Base-by-base conservation (phyloP, 2,113 vertebrate species). In the Apaloderma vittatum region DNA sequence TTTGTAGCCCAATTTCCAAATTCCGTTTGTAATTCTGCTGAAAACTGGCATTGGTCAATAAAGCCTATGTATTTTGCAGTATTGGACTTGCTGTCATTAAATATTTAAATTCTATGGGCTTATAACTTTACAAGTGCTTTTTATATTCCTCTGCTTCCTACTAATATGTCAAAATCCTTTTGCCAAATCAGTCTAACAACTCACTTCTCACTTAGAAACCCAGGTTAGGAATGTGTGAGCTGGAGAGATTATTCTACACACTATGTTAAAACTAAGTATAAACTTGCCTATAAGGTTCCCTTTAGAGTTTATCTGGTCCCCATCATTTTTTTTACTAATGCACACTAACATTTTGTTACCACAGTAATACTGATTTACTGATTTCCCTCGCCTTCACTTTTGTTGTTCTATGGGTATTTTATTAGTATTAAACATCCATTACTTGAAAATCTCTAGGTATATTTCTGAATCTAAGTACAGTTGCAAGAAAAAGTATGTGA, bases 121-220 rank as follows among this genome's bases (percentile, higher is more conserved):
- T 48, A 74, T 34, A 80, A 19, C 3, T 94, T 82, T 88, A 57
- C 1, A 7, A 68, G 8, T 27, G 7, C 1, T 24, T 5, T 5
- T 70, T 92, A 86, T 81, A 61, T 84, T 83, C 48, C 48, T 93
- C 45, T 94, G 15, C 66, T 94, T 94, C 51, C 58, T 86, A 71
- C 52, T 80, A 61, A 59, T 34, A 55, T 5, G 2, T 29, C 29
- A 77, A 90, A 84, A 87, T 76, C 57, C 61, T 79, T 78, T 71
- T 89, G 43, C 34, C 62, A 87, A 88, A 88, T 96, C 37, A 88
- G 23, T 74, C 51, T 63, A 73, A n/a, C 29, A 84, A 52, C 23
- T 91, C 57, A 40, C n/a, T 82, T 86, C 72, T 72, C 22, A 23
- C 27, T 58, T 73, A 37, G 29, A 80, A 91, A 59, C 0, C 0